Base-by-base conservation (phyloP, 2,113 vertebrate species). In the Seriola rivoliana region DNA sequence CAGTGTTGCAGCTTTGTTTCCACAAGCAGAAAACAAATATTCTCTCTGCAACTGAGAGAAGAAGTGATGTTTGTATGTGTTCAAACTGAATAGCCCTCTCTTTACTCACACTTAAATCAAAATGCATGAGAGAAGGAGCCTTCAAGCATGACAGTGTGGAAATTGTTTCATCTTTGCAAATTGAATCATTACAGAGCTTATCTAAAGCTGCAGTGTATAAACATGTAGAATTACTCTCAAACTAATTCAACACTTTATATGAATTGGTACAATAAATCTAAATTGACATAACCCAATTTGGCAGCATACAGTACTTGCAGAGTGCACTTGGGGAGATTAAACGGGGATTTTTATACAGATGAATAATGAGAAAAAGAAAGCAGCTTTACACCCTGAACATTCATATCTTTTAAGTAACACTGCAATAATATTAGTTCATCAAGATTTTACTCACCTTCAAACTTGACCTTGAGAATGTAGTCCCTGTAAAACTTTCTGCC, bases 401-500 rank as follows among this genome's bases (percentile, higher is more conserved):
- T 32, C 3, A 67, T 17, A 80, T 63, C 10, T 42, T 54, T 44
- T 50, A 23, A 59, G 32, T 52, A 44, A 23, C 8, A 54, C 16
- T 73, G 42, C 29, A 42, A 23, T 44, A 25, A 60, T 38, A 66
- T 16, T 60, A 38, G 6, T 34, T 55, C 23, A 52, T 64, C 1
- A 54, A 52, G 14, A 67, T 36, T 80, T 36, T 17, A 93, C 97
- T 97, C 94, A 99, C 98, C 97, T 0, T 99, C 97, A 92, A 99
- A 97, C 85, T 98, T 98, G 86, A 97, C 97, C 17, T 99, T 99
- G 88, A 99, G 96, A 83, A 99, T 97, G 90, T 97, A 99, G 84
- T 99, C 98, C 78, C 97, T 96, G 95, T 99, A 99, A 92, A 99
- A 97, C 82, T 93, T 96, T 42, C 97, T 96, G 73, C 98, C 98